Conservation (phyloP, 2,113 vertebrate species). For the Saguinus midas region DNA sequence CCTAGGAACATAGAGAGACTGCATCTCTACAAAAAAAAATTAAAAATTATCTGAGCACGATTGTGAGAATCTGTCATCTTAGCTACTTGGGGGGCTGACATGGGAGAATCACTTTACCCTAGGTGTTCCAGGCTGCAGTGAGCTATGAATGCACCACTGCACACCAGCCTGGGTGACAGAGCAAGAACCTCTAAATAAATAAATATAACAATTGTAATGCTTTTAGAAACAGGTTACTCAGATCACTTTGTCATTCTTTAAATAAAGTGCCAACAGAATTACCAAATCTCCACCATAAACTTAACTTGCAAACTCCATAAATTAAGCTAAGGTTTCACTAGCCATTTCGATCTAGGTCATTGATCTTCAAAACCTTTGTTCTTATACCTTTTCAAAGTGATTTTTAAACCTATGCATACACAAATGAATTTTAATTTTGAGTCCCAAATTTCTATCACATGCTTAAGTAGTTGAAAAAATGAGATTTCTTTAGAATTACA, state of each 20-base stretch:
- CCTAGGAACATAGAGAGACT: too few relatives aligned
- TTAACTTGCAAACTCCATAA: background rate
- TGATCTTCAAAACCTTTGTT: background rate
- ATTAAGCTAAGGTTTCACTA: background rate
- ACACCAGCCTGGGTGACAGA: too few relatives aligned
- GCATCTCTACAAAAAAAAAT: too few relatives aligned
- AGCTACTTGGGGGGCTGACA: too few relatives aligned
- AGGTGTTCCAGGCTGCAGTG: too few relatives aligned
- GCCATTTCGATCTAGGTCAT: background rate
- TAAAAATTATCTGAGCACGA: too few relatives aligned
- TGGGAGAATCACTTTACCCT: too few relatives aligned
- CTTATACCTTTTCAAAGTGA: background rate
- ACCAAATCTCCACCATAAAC: background rate
- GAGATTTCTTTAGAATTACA: background rate
- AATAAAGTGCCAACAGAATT: background rate
- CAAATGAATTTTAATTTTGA: background rate
- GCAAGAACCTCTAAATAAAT: too few relatives aligned
- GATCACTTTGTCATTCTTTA: background rate
- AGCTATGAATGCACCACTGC: too few relatives aligned
- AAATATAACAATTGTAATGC: background rate
- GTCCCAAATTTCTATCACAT: background rate
- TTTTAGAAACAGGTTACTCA: background rate
- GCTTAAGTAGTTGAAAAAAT: background rate
- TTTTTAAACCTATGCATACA: background rate
- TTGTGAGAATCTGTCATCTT: too few relatives aligned